Base-by-base conservation (phyloP, 2,888 invertebrate species). In the Epinotia demarniana region DNA sequence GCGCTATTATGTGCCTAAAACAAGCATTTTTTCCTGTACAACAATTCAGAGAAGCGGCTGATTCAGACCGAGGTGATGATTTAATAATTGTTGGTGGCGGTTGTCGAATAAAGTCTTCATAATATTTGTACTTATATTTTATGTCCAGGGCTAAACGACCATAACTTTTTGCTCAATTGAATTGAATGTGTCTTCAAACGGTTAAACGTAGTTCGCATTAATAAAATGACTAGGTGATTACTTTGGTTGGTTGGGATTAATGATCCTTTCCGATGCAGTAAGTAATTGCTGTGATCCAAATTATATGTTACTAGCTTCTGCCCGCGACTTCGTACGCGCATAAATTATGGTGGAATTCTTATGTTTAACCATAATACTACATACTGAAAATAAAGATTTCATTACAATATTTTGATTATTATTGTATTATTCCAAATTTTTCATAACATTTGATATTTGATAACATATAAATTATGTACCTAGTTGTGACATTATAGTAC, bases 11-110 rank as follows among this genome's bases (percentile, higher is more conserved):
- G 39, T 64, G 64, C 43, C 49, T 46, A 75, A 69, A 23, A 46
- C 27, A 66, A 58, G n/a, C 11, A 27, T 33, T 75, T 75, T 75
- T 75, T 71, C 64, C 70, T 66, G 43, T 68, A 55, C 63, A 27
- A 57, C 4, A 18, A 66, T 33, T 60, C 67, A 27, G 27, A 68
- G 62, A 39, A 3, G 43, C 46, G 57, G 57, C 19, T 64, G 74
- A 70, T 64, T 70, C 60, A 60, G 33, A 60, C 12, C 3, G 3
- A 57, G 39, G 19, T 23, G 43, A 18, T 64, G 33, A 57, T 27
- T 66, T 55, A 49, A 33, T 39, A 39, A 39, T 57, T 23, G 23
- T 39, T 62, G 33, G 11, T 11, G 13, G 43, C 43, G n/a, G 1
- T n/a, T 63, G 67, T 18, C 13, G 18, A 6, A 60, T 39, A 12